Percentiles rank a stretch among this genome's conserved stretches.
phyloP scores from a whole-genome alignment of 2,797 vertebrate species.

The Hirundo rustica region DNA sequence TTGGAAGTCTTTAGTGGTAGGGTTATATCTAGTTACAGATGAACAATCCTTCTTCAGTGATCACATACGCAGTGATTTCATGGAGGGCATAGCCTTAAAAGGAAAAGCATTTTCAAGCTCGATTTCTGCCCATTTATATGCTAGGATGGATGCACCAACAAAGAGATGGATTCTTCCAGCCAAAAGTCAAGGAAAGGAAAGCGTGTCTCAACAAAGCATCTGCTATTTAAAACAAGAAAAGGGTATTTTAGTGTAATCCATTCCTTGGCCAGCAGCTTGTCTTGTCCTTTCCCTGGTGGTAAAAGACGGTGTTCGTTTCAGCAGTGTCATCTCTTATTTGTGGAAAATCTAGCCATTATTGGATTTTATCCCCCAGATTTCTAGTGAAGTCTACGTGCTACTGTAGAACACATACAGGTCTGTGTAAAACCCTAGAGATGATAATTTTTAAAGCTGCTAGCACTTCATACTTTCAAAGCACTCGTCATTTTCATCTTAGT shows the following conservation, averaged over 20 bases:
- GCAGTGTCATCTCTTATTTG: background rate
- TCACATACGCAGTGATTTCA: background rate
- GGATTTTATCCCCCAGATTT: background rate
- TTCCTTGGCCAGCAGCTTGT: background rate
- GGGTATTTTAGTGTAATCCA: background rate
- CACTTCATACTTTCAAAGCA: background rate
- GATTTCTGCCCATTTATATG: background rate
- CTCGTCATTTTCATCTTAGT: slow-evolving; percentile 52
- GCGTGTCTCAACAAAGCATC: background rate
- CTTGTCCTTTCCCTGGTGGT: background rate
- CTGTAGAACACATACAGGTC: background rate
- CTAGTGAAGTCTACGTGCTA: background rate
- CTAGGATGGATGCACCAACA: background rate
- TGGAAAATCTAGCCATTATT: background rate
- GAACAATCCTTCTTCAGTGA: background rate
- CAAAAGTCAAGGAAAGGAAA: background rate
- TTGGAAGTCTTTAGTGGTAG: background rate
- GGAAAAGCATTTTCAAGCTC: background rate
- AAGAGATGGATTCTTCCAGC: background rate
- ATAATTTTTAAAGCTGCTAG: slow-evolving; percentile 36
- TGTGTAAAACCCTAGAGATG: slow-evolving; percentile 2
- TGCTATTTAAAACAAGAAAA: background rate
- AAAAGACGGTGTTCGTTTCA: background rate
- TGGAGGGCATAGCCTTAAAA: background rate
- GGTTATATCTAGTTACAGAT: background rate